Evolutionary conservation across 2,797 vertebrate species (phyloP).

Genomic region (Melanitta fusca): DNA sequence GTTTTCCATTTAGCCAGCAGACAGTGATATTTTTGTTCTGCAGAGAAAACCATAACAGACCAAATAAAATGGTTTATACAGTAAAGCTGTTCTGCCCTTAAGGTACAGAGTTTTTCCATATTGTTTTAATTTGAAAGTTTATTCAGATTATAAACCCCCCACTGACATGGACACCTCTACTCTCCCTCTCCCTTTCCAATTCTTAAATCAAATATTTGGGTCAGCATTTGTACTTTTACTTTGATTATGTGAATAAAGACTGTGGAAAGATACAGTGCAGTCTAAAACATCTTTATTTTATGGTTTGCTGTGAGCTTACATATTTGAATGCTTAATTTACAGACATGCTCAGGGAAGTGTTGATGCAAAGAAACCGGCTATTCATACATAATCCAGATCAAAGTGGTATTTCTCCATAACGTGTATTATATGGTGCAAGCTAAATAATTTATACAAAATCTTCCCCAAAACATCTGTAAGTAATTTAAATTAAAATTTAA

Average conservation of each 20-base stretch:
- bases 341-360: neutral
- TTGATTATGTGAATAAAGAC: conserved; percentile 26
- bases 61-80: conserved; percentile 62
- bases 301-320: conserved; percentile 3
- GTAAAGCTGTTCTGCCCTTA: conserved; percentile 60
- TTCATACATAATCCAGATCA: neutral
- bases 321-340: conserved; percentile 45
- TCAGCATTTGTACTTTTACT: conserved; percentile 23
- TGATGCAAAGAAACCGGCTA: neutral
- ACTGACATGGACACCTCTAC: conserved; percentile 18
- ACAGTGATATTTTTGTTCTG: conserved; percentile 56
- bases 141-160: conserved; percentile 46
- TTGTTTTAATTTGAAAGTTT: conserved; percentile 52
- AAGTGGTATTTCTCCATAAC: neutral
- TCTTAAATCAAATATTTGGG: conserved; percentile 32
- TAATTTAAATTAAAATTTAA: conserved; percentile 49
- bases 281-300: conserved; percentile 51
- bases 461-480: conserved; percentile 37
- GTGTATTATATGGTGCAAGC: neutral
- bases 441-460: conserved; percentile 37
- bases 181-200: neutral
- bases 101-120: conserved; percentile 51
- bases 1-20: conserved; percentile 70
- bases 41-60: conserved; percentile 55
- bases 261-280: neutral